phyloP scores from a whole-genome alignment of 2,113 vertebrate species.

The Phrynocephalus versicolor region DNA sequence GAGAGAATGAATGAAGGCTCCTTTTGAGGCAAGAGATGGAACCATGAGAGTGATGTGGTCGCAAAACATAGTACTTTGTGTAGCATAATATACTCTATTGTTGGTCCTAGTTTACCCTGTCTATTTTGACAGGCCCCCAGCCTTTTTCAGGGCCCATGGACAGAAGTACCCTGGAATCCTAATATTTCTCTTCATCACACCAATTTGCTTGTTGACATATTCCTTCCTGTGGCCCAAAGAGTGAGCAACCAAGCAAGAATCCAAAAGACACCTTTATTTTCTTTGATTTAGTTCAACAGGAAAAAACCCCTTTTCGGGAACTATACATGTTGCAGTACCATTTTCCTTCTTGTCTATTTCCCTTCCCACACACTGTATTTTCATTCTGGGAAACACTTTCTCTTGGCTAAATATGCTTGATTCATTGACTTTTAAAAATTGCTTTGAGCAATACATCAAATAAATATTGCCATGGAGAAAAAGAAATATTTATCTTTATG shows the following conservation, averaged over 20 bases:
- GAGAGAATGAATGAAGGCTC: too few relatives aligned
- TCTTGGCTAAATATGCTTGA: neutral
- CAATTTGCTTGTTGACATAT: neutral
- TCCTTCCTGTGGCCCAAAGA: neutral
- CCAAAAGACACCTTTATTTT: too few relatives aligned
- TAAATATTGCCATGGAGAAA: neutral
- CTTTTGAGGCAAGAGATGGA: too few relatives aligned
- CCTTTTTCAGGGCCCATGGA: neutral
- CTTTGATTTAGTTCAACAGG: neutral
- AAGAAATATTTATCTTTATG: neutral
- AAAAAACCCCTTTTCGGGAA: neutral
- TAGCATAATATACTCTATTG: too few relatives aligned
- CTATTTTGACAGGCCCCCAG: neutral
- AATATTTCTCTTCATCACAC: neutral
- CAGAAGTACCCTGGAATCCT: neutral
- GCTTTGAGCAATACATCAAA: neutral
- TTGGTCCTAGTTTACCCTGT: too few relatives aligned
- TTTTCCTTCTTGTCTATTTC: neutral
- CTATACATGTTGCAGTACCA: neutral
- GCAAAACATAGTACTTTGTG: too few relatives aligned
- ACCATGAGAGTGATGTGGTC: too few relatives aligned
- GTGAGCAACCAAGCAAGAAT: neutral
- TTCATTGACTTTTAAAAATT: constrained; percentile 1
- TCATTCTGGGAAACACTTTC: neutral
- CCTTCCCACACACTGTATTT: constrained; percentile 13